Base-by-base conservation (phyloP, 2,888 invertebrate species). In the Aleiodes leptofemur region DNA sequence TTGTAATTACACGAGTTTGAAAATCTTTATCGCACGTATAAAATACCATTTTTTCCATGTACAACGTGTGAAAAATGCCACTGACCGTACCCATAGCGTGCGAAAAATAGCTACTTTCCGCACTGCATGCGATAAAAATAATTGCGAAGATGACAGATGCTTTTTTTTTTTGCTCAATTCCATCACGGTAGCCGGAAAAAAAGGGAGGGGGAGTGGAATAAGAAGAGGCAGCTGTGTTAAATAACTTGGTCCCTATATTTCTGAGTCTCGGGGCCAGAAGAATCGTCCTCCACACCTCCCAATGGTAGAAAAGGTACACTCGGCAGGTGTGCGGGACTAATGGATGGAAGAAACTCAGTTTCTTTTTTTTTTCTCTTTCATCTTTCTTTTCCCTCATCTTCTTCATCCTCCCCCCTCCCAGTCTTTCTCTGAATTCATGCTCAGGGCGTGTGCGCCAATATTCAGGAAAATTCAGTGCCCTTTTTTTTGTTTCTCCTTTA, bases 391-490 rank as follows among this genome's bases (percentile, higher is more conserved):
- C 23, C 76, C 72, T 73, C 69, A 76, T 74, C 78, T 71, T 81
- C 78, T 78, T 71, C 82, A 77, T 80, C 76, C 82, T 80, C 76
- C 82, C 66, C 77, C 74, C 74, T 79, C 74, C 61, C 77, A 29
- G 11, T 48, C 51, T 56, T 53, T 43, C 23, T 11, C 43, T 43
- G 43, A 43, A 43, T 43, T 43, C 7, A 8, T 43, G 43, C 43
- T 43, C 7, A 14, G 59, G 59, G 59, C 59, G 59, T 59, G 59
- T 11, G 48, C 48, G 64, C 43, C 16, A 64, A 48, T 48, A 64
- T 64, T 64, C 48, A 48, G 64, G 64, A 64, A 38, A 64, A 64
- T 48, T 64, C 64, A 23, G 23, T 59, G 59, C 4, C 14, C 13
- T n/a, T 7, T 38, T 64, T 64, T 64, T 16, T 43, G 3, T 34